Evolutionary conservation across 2,888 invertebrate genomes (phyloP).

Genomic region (Pemphredon lugubris): DNA sequence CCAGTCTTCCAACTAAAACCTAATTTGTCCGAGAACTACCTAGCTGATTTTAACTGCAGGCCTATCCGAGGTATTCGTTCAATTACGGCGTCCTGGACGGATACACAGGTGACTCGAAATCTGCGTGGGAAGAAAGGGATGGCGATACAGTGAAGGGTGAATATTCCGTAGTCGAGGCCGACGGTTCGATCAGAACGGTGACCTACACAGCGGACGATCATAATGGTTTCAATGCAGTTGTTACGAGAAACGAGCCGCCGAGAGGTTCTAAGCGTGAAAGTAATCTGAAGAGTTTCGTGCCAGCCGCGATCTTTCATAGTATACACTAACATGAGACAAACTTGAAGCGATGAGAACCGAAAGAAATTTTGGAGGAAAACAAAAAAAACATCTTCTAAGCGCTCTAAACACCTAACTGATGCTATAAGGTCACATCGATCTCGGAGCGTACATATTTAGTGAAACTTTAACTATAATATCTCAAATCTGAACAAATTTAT

Average conservation of each 20-base stretch:
- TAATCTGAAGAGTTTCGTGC: constrained; percentile 50
- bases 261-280: constrained; percentile 38
- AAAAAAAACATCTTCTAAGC: too few species aligned
- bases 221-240: constrained; percentile 74
- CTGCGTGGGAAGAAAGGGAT: constrained; percentile 75
- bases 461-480: too few species aligned
- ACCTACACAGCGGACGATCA: constrained; percentile 74
- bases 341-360: neutral
- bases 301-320: constrained; percentile 15
- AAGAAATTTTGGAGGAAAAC: neutral
- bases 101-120: constrained; percentile 74
- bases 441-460: too few species aligned
- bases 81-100: constrained; percentile 76
- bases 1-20: too few species aligned
- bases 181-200: constrained; percentile 73
- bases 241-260: constrained; percentile 67
- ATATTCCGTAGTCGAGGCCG: constrained; percentile 75
- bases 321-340: neutral
- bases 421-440: too few species aligned
- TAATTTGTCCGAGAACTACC: too few species aligned
- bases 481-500: too few species aligned
- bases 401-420: too few species aligned
- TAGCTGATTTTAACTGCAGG: too few species aligned
- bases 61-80: constrained; percentile 73
- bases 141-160: constrained; percentile 74